Conservation (phyloP, 2,797 vertebrate genomes). For the Lutjanus argentimaculatus region DNA sequence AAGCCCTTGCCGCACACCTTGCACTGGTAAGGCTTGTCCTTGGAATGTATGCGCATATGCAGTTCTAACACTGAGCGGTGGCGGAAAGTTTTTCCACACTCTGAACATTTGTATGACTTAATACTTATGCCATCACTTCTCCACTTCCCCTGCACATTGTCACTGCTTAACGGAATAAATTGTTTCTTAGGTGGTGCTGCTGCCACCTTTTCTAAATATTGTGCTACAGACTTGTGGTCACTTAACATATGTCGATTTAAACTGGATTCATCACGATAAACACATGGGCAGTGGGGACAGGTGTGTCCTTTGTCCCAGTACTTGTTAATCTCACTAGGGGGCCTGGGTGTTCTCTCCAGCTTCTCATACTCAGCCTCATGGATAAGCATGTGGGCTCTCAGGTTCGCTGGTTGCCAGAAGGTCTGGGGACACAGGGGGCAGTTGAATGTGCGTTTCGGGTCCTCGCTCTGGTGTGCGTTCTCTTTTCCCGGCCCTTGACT, state of each 20-base stretch:
- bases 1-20: conserved; percentile 87
- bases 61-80: conserved; percentile 88
- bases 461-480: conserved; percentile 70
- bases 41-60: conserved; percentile 89
- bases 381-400: conserved; percentile 86
- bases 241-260: conserved; percentile 80
- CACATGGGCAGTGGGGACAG: conserved; percentile 83
- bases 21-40: conserved; percentile 87
- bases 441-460: conserved; percentile 72
- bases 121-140: conserved; percentile 64
- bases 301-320: conserved; percentile 73
- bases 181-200: conserved; percentile 53
- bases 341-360: conserved; percentile 59
- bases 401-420: conserved; percentile 71
- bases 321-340: conserved; percentile 54
- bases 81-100: conserved; percentile 87
- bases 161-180: conserved; percentile 43
- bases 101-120: conserved; percentile 83
- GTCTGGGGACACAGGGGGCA: conserved; percentile 86
- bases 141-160: conserved; percentile 65
- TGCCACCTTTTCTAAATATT: conserved; percentile 68
- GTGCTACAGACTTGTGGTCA: conserved; percentile 75
- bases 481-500: conserved; percentile 71
- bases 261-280: conserved; percentile 78
- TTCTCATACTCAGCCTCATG: conserved; percentile 85